phyloP scores from a whole-genome alignment of 1,140 invertebrate genomes.

The Drosophila miranda region DNA sequence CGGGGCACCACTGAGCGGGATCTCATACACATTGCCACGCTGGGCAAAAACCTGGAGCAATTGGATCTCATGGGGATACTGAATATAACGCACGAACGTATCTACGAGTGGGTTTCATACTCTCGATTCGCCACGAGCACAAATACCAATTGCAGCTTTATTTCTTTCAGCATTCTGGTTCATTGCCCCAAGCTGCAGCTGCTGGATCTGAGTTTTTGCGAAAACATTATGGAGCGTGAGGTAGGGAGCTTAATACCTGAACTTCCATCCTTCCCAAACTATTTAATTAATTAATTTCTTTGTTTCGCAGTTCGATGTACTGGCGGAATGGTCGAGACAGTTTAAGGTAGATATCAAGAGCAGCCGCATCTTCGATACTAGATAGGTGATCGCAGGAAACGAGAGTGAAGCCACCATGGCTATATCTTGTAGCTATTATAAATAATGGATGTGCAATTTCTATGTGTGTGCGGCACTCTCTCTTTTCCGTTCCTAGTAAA shows the following conservation, averaged over 20 bases:
- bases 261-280: no score
- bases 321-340: conserved; percentile 67
- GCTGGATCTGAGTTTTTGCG: conserved; percentile 94
- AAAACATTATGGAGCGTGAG: conserved; percentile 88
- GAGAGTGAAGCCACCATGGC: neutral
- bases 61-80: conserved; percentile 92
- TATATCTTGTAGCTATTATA: conserved; percentile 25
- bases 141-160: conserved; percentile 3
- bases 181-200: conserved; percentile 87
- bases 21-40: conserved; percentile 87
- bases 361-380: conserved; percentile 52
- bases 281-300: neutral
- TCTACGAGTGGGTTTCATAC: conserved; percentile 84
- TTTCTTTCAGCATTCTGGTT: conserved; percentile 84
- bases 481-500: conserved; percentile 31
- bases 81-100: conserved; percentile 88
- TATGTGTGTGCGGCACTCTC: conserved; percentile 18
- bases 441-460: conserved; percentile 12
- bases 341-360: conserved; percentile 79
- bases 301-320: conserved; percentile 44
- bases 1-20: conserved; percentile 90
- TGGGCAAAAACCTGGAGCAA: conserved; percentile 88
- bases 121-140: neutral
- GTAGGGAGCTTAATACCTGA: conserved; percentile 74
- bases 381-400: conserved; percentile 26